Percentiles rank a stretch among this genome's conserved stretches.
Evolutionary conservation across 2,113 vertebrate species (phyloP).

Genomic region (Ciconia boyciana): DNA sequence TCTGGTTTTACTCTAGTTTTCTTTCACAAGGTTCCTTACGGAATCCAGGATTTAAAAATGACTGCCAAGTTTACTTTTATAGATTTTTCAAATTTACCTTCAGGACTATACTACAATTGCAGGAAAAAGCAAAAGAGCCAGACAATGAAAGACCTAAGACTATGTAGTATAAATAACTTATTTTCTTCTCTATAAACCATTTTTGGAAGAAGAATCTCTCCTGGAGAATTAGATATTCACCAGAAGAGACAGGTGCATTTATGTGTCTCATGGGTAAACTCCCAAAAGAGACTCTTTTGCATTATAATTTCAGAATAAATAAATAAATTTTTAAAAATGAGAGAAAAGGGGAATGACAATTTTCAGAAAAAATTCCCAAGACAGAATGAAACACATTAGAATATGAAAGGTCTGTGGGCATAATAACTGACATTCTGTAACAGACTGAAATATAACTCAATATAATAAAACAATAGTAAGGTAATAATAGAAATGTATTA

Average conservation of each 20-base stretch:
- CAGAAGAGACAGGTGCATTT: background rate
- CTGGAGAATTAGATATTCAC: background rate
- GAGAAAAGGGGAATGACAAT: background rate
- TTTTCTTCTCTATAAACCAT: background rate
- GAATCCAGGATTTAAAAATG: background rate
- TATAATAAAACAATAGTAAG: background rate
- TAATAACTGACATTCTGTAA: background rate
- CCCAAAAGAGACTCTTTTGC: background rate
- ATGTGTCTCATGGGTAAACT: background rate
- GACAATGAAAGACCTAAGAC: background rate
- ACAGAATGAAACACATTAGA: background rate
- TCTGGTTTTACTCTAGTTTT: background rate
- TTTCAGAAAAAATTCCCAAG: background rate
- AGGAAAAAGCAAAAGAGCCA: background rate
- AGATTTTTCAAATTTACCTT: background rate
- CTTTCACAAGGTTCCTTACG: background rate
- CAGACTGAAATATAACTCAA: background rate
- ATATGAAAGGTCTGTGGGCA: background rate
- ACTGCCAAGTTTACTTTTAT: background rate
- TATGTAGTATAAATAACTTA: background rate
- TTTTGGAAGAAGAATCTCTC: background rate
- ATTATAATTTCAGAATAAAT: background rate
- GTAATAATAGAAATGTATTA: background rate
- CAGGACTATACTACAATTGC: background rate
- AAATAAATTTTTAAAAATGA: background rate